Percentiles rank a stretch among this genome's conserved stretches.
Evolutionary conservation across 2,797 vertebrate species (phyloP).

Genomic region (Sebastes vulpes): DNA sequence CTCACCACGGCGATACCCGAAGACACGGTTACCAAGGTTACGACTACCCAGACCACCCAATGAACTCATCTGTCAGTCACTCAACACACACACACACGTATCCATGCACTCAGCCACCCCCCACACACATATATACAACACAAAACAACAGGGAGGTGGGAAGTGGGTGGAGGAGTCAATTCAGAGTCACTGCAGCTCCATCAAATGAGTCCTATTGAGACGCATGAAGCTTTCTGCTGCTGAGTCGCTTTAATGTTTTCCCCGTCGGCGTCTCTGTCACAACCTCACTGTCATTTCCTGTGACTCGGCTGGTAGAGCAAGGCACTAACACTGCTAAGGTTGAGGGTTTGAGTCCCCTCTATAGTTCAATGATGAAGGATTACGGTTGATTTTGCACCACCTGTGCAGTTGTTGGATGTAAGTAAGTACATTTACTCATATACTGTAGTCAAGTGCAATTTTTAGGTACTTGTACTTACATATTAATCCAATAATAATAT

Average conservation of each 20-base stretch:
- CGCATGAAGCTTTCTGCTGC: conserved; percentile 36
- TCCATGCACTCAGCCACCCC: neutral
- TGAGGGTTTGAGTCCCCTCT: neutral
- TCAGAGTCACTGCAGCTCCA: conserved; percentile 54
- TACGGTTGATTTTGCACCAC: neutral
- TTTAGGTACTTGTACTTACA: neutral
- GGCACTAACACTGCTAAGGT: neutral
- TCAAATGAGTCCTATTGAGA: conserved; percentile 36
- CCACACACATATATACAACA: conserved; percentile 1
- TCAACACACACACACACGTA: conserved; percentile 31
- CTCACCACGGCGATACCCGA: neutral
- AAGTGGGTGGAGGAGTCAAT: conserved; percentile 62
- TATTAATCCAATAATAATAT: neutral
- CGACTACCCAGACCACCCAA: conserved; percentile 61
- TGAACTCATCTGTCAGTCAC: conserved; percentile 54
- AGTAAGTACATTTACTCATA: neutral
- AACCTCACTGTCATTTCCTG: neutral
- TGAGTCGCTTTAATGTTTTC: conserved; percentile 8
- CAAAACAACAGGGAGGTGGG: conserved; percentile 50
- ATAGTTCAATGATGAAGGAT: neutral
- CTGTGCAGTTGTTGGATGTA: neutral
- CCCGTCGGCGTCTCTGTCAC: neutral
- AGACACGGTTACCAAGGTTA: neutral
- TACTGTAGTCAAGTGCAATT: neutral
- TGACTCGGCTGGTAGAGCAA: neutral